Conservation (phyloP, 2,888 invertebrate genomes). For the Pristionchus arcanus region DNA sequence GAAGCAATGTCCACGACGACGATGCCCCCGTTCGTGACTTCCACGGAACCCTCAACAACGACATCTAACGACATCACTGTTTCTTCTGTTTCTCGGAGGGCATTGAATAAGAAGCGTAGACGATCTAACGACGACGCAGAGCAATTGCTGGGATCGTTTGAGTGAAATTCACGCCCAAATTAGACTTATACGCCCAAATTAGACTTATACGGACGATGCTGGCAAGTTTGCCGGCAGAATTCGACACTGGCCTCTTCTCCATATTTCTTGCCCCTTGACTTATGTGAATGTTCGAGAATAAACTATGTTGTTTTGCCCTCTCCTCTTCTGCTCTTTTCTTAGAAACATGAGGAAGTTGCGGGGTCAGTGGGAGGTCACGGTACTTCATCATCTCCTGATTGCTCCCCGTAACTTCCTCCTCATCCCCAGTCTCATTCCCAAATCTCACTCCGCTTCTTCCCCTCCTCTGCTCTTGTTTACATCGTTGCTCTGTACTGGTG, state of each 20-base stretch:
- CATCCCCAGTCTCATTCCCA: not conserved
- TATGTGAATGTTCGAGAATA: not conserved
- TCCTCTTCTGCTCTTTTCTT: not conserved
- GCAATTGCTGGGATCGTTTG: not conserved
- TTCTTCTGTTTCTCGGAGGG: not conserved
- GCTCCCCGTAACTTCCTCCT: not conserved
- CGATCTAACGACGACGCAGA: not conserved
- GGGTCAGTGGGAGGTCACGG: slow-evolving; percentile 4
- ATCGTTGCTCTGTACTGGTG: not conserved
- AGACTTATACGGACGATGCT: slow-evolving; percentile 21
- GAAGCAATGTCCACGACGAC: not conserved
- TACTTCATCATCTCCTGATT: not conserved
- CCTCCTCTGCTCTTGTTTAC: slow-evolving; percentile 34
- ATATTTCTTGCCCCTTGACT: not conserved
- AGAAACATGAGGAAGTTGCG: not conserved
- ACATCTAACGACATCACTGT: not conserved
- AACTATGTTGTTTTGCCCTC: not conserved
- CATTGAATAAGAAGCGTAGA: slow-evolving; percentile 19
- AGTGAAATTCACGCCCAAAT: slow-evolving; percentile 3
- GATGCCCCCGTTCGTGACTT: not conserved
- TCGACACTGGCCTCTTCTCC: not conserved
- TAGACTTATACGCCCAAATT: not conserved
- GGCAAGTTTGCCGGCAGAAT: not conserved
- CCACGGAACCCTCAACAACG: not conserved
- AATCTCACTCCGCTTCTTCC: not conserved